Evolutionary conservation across 2,888 invertebrate species (phyloP).

Genomic region (Megamerina dolium): DNA sequence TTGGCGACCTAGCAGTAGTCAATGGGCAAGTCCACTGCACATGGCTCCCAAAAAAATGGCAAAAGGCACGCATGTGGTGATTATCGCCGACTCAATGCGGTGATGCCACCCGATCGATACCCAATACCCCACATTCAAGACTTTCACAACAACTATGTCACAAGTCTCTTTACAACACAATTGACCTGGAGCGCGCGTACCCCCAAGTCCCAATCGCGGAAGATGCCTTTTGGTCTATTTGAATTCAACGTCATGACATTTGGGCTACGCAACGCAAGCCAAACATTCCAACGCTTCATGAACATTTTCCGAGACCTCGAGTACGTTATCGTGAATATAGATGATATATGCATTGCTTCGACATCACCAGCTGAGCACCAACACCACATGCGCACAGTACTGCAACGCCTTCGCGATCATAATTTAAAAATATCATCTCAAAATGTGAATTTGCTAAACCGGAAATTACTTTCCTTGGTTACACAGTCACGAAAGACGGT

Average conservation of each 20-base stretch:
- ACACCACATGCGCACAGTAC: slow-evolving; percentile 19
- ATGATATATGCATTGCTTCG: too few relatives aligned
- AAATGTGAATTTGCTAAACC: too few relatives aligned
- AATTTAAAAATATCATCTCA: slow-evolving; percentile 25
- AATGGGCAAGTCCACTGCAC: slow-evolving; percentile 20
- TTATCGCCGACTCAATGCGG: slow-evolving; percentile 17
- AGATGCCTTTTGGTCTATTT: too few relatives aligned
- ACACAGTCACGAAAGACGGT: too few relatives aligned
- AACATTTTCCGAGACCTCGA: too few relatives aligned
- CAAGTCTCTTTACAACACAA: slow-evolving; percentile 16
- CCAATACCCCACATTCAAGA: slow-evolving; percentile 19
- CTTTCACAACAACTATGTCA: slow-evolving; percentile 12
- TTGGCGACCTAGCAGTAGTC: slow-evolving; percentile 19
- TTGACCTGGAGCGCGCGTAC: too few relatives aligned
- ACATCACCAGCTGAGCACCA: too few relatives aligned
- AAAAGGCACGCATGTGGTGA: slow-evolving; percentile 19
- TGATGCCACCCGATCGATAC: slow-evolving; percentile 15
- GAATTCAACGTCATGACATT: too few relatives aligned
- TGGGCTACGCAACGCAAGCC: too few relatives aligned
- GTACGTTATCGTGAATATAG: too few relatives aligned
- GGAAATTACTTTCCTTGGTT: too few relatives aligned
- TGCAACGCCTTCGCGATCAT: slow-evolving; percentile 23
- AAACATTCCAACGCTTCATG: too few relatives aligned
- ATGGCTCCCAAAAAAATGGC: slow-evolving; percentile 18
- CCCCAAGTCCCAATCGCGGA: slow-evolving; percentile 17